These are phyloP conservation scores for Hipposideros larvatus DNA, from an alignment of 2,797 vertebrate species.

Conservation along the genomic window DNA sequence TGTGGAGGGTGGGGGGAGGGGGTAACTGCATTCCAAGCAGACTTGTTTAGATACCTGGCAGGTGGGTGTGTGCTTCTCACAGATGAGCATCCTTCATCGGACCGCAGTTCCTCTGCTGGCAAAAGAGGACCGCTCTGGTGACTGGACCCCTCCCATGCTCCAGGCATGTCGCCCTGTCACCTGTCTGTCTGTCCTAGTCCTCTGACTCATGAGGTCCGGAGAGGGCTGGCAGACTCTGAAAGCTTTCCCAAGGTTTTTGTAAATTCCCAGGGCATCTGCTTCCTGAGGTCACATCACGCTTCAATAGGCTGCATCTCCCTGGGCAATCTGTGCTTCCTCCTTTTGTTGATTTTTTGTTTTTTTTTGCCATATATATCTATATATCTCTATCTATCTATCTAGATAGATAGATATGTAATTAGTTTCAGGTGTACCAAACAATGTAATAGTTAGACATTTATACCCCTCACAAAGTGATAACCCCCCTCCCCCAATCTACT, in stretches of 20 bases:
- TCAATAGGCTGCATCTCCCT: not conserved
- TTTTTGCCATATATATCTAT: too few species aligned
- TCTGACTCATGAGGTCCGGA: not conserved
- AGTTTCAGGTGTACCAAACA: too few species aligned
- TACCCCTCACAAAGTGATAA: too few species aligned
- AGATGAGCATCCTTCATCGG: not conserved
- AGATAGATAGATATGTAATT: too few species aligned
- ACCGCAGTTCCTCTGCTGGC: too few species aligned
- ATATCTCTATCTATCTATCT: too few species aligned
- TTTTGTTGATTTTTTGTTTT: not conserved
- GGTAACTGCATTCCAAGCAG: not conserved
- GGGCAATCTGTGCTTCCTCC: not conserved
- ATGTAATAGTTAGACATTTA: too few species aligned
- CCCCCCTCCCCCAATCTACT: too few species aligned
- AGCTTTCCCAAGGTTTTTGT: not conserved
- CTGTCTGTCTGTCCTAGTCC: fast-evolving
- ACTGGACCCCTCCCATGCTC: not conserved
- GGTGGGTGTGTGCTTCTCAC: not conserved
- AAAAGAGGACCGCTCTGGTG: not conserved
- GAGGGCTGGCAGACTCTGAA: not conserved
- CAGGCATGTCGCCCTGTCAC: not conserved
- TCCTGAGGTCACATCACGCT: not conserved
- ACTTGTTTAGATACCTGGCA: not conserved
- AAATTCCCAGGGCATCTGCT: not conserved
- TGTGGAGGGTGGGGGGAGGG: too few species aligned